Evolutionary conservation across 2,888 invertebrate genomes (phyloP), one percentile per base, ranked within the genome.

Genomic region (Pterostichus niger): DNA sequence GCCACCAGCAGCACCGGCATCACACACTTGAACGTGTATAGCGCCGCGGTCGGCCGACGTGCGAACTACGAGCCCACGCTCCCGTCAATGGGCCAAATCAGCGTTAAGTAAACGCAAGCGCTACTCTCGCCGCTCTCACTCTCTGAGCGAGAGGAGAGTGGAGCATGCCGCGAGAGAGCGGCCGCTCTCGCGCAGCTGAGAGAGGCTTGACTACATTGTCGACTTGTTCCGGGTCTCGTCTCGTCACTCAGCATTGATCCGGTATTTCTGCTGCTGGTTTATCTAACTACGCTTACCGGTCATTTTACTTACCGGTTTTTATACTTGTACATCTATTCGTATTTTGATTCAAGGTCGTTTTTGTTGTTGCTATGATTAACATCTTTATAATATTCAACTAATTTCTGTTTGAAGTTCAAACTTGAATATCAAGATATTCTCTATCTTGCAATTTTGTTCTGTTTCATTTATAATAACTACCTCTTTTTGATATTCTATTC

Each of bases 1-100:
- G 56, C 40, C 40, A 77, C 33, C 44, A 13, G 56, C 56, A 24
- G 24, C 33, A 49, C 75, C 31, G 15, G 9, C 40, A 40, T 40
- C 40, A 40, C 7, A 40, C 64, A 40, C 40, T 11, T 35, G 71
- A 40, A 10, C 13, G 71, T 71, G 13, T 13, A 6, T 52, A n/a
- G 44, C 46, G 78, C 59, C 56, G 35, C 46, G 15, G 35, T 40
- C 73, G 73, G 73, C 9, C 73, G 73, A 15, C 80, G 68, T 31
- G 80, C 35, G 80, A 80, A 80, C 71, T 71, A 80, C 44, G 40
- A 40, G 40, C 40, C 40, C 40, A 40, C 17, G 46, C 46, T 6
- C 7, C 73, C 73, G 73, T 54, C 71, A 81, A 73, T 71, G 80
- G 81, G 81, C 73, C 54, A 81, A 81, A 81, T 81, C 81, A 81